Conservation (phyloP, 2,888 invertebrate species). For the Stomorhina lunata region DNA sequence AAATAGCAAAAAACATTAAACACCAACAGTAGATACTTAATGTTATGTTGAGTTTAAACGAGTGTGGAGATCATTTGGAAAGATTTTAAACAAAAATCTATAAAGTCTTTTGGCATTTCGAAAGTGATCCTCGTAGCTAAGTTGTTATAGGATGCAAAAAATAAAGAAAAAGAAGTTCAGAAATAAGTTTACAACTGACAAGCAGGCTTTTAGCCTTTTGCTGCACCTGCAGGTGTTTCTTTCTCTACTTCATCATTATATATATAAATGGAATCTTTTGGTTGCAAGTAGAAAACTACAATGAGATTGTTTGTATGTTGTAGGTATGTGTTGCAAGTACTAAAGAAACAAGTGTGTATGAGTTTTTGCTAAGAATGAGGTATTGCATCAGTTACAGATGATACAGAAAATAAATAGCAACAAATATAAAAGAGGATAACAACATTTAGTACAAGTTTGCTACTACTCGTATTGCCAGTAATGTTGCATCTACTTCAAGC, state of each 20-base stretch:
- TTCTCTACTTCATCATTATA: conserved; percentile 6
- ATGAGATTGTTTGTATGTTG: too few species aligned
- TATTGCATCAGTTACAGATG: conserved; percentile 57
- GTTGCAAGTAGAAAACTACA: background rate
- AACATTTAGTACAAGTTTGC: conserved; percentile 51
- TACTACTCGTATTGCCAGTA: background rate
- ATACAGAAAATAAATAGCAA: conserved; percentile 52
- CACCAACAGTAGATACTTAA: background rate
- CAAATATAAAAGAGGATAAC: conserved; percentile 50
- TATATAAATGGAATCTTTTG: background rate
- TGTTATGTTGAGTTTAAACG: background rate
- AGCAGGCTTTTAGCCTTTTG: conserved; percentile 46
- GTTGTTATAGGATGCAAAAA: conserved; percentile 39
- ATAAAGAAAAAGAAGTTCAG: conserved; percentile 10
- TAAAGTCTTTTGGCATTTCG: too few species aligned
- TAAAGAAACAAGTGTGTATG: background rate
- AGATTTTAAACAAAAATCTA: too few species aligned
- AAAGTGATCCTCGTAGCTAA: background rate
- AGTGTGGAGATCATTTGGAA: too few species aligned
- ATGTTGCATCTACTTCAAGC: background rate
- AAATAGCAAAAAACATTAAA: conserved; percentile 24
- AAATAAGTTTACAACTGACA: conserved; percentile 54
- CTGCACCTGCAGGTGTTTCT: conserved; percentile 66
- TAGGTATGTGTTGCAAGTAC: background rate
- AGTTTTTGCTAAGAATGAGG: conserved; percentile 28